These are phyloP conservation scores for Choloepus didactylus DNA, from an alignment of 2,797 vertebrate species.

Conservation along the genomic window DNA sequence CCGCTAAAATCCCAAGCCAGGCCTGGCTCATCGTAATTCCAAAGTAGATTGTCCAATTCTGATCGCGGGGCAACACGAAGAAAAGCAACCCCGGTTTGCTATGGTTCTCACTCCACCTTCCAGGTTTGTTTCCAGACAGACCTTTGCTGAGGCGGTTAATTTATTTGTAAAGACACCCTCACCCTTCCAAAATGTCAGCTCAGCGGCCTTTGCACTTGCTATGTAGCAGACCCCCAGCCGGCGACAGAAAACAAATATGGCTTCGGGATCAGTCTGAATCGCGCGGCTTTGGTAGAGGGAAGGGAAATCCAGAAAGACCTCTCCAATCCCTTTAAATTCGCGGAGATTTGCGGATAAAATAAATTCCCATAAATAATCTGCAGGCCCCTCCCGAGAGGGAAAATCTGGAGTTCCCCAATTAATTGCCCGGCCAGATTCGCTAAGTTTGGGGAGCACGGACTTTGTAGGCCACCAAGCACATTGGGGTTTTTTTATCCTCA, in stretches of 20 bases:
- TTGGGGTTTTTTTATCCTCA: not conserved
- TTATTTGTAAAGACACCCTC: conserved; percentile 60
- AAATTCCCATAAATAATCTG: conserved; percentile 81
- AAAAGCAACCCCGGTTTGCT: not conserved
- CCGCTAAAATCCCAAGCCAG: not conserved
- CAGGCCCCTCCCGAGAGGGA: conserved; percentile 59
- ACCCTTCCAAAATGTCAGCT: not conserved
- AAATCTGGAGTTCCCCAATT: conserved; percentile 54
- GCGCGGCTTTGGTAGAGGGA: not conserved
- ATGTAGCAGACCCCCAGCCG: not conserved
- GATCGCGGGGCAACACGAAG: not conserved
- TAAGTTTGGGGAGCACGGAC: not conserved
- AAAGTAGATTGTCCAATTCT: not conserved
- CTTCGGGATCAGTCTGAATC: not conserved
- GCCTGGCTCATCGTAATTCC: not conserved
- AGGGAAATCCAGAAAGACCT: conserved; percentile 71
- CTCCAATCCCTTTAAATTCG: conserved; percentile 75
- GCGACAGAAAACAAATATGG: not conserved
- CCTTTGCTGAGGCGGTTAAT: conserved; percentile 11
- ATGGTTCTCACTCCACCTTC: not conserved
- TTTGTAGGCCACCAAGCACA: not conserved
- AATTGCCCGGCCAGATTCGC: conserved; percentile 23
- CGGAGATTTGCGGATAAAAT: conserved; percentile 80
- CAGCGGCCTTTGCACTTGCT: not conserved
- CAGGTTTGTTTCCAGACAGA: conserved; percentile 60